Percentiles rank a stretch among this genome's conserved stretches.
Conservation (phyloP, 2,797 vertebrate genomes). For the Anguilla megastoma region DNA sequence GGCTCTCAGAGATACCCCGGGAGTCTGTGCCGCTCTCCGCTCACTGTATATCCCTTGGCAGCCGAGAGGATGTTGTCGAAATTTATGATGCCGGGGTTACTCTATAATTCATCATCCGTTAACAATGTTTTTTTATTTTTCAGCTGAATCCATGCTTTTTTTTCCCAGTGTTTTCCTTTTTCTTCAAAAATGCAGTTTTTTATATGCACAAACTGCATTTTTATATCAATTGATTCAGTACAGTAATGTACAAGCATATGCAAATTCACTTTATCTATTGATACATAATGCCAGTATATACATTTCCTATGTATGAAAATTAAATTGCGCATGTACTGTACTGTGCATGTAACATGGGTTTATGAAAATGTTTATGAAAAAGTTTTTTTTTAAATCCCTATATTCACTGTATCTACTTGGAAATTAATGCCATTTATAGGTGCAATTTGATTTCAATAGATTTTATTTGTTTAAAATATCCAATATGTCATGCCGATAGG, state of each 20-base stretch:
- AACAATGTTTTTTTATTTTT: conserved; percentile 60
- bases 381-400: background rate
- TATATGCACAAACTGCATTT: background rate
- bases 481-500: too few species aligned
- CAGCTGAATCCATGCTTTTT: conserved; percentile 66
- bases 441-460: background rate
- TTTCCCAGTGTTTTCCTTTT: conserved; percentile 4
- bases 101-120: conserved; percentile 80
- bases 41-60: conserved; percentile 73
- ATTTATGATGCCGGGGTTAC: conserved; percentile 73
- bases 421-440: background rate
- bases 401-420: background rate
- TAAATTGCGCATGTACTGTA: background rate
- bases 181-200: conserved; percentile 1
- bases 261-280: background rate
- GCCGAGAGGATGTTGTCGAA: conserved; percentile 72
- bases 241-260: background rate
- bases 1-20: conserved; percentile 72
- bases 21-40: conserved; percentile 69
- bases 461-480: background rate
- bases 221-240: conserved; percentile 2
- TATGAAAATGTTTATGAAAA: background rate
- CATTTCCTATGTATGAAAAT: background rate
- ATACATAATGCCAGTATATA: background rate
- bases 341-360: background rate